A percentile compares a stretch with the other conserved stretches of the same genome.
These are phyloP conservation scores for Drymonia ruficornis DNA, from an alignment of 2,888 invertebrate species.

Conservation along the genomic window DNA sequence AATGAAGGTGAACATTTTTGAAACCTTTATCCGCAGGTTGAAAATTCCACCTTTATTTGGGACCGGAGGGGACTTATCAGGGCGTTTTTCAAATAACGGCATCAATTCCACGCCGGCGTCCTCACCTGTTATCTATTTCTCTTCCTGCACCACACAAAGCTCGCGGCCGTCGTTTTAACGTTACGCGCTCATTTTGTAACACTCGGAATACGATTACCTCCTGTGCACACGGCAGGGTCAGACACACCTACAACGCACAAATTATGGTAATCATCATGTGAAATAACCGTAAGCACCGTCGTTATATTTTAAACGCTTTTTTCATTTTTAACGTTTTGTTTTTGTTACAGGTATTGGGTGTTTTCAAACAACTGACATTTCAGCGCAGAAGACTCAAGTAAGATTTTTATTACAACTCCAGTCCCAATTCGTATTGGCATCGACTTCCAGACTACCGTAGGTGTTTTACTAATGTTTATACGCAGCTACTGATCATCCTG, in stretches of 20 bases:
- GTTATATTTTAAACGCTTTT: conserved; percentile 57
- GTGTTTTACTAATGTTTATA: too few relatives aligned
- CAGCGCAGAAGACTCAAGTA: conserved; percentile 42
- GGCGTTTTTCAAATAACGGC: conserved; percentile 72
- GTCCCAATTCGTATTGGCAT: too few relatives aligned
- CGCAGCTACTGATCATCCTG: too few relatives aligned
- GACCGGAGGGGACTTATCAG: conserved; percentile 71
- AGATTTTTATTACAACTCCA: conserved; percentile 9
- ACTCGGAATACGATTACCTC: conserved; percentile 61
- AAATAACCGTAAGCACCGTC: conserved; percentile 59
- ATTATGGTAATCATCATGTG: conserved; percentile 61
- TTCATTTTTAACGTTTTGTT: conserved; percentile 48
- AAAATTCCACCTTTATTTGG: conserved; percentile 66
- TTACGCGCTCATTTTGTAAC: conserved; percentile 60
- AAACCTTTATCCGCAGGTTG: conserved; percentile 60
- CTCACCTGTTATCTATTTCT: conserved; percentile 69
- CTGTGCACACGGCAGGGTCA: conserved; percentile 31
- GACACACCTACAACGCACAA: conserved; percentile 53
- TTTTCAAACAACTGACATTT: conserved; percentile 22
- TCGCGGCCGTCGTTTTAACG: conserved; percentile 52
- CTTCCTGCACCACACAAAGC: conserved; percentile 63
- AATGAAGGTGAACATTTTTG: conserved; percentile 70
- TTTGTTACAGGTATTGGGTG: conserved; percentile 65
- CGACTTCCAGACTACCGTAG: too few relatives aligned
- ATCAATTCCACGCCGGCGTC: conserved; percentile 65